These are phyloP conservation scores for Pteria penguin DNA, from an alignment of 2,888 invertebrate genomes.

Conservation along the genomic window DNA sequence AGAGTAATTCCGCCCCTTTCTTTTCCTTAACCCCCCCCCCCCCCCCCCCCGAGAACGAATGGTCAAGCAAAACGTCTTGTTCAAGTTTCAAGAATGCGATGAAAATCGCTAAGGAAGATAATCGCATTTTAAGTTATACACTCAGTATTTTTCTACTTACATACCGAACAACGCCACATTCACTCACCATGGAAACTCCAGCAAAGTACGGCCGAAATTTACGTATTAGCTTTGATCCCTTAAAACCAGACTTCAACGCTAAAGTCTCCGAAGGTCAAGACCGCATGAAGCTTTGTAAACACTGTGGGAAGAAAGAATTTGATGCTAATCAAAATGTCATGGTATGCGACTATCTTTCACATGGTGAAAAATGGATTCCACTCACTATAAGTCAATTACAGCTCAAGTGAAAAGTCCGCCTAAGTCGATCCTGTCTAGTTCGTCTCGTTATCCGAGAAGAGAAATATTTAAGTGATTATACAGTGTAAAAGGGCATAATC, in stretches of 20 bases:
- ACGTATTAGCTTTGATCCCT: not conserved
- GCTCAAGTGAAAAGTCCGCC: too few species aligned
- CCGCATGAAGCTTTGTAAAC: not conserved
- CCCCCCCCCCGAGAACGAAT: conserved; percentile 11
- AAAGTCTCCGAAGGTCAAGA: not conserved
- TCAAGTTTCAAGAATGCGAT: conserved; percentile 7
- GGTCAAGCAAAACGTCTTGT: conserved; percentile 12
- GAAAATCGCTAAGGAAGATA: not conserved
- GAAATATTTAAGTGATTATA: too few species aligned
- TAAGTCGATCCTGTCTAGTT: too few species aligned
- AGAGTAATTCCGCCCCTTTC: conserved; percentile 24
- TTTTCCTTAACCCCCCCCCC: conserved; percentile 33
- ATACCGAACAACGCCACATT: conserved; percentile 1
- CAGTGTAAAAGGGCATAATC: too few species aligned
- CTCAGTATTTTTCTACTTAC: conserved; percentile 2
- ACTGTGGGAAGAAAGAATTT: not conserved
- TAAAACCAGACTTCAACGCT: not conserved
- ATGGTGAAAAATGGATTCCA: too few species aligned
- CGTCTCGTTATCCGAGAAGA: too few species aligned
- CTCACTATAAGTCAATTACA: too few species aligned
- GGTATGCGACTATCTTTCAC: too few species aligned
- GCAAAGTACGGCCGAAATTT: conserved; percentile 1
- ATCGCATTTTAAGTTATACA: not conserved
- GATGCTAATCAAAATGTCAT: too few species aligned
- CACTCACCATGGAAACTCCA: not conserved